phyloP scores from a whole-genome alignment of 2,797 vertebrate genomes.

The Lateolabrax maculatus region DNA sequence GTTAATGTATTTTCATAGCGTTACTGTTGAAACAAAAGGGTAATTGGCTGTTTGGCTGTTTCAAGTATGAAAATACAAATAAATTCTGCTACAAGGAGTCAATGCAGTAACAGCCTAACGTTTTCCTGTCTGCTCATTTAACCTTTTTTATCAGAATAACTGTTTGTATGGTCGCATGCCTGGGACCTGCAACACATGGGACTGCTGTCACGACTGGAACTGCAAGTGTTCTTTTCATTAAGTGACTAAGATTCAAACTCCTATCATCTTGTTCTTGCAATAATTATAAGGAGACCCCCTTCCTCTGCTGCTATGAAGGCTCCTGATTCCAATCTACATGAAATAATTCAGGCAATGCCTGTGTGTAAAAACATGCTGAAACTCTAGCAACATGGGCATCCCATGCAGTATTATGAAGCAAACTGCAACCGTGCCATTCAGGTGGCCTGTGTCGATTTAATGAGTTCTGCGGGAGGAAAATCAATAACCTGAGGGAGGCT shows the following conservation, averaged over 20 bases:
- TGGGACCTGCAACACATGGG: no score
- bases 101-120: no score
- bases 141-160: no score
- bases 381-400: not conserved
- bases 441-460: conserved; percentile 57
- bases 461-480: conserved; percentile 72
- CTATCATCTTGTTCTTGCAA: not conserved
- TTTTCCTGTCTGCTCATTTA: no score
- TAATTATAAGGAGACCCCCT: conserved; percentile 2
- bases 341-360: not conserved
- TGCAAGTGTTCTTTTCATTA: not conserved
- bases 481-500: conserved; percentile 80
- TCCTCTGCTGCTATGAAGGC: not conserved
- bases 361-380: conserved; percentile 12
- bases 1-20: no score
- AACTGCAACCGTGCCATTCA: conserved; percentile 50
- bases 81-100: no score
- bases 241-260: conserved; percentile 1
- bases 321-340: conserved; percentile 1
- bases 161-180: no score
- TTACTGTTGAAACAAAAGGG: no score
- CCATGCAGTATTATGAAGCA: conserved; percentile 12
- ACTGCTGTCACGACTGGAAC: no score
- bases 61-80: no score
- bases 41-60: no score